These are phyloP conservation scores for human (Homo sapiens) DNA, from an alignment of 2,113 vertebrate genomes.

Conservation along the genomic window DNA sequence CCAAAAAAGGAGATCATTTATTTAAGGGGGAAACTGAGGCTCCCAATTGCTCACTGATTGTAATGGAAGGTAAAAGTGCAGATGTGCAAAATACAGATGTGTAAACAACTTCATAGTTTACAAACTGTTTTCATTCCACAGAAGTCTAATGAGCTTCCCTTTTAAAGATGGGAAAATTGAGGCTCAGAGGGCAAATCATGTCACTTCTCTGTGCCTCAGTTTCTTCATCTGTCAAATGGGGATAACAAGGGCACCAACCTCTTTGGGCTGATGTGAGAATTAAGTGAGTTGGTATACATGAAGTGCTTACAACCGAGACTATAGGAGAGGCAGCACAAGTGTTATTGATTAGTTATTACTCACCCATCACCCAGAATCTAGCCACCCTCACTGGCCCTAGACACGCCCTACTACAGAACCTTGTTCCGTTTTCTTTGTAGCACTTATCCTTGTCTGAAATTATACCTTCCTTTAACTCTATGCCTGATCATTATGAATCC, in stretches of 20 bases:
- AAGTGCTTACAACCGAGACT: accelerated
- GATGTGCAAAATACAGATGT: no score
- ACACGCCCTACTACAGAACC: accelerated
- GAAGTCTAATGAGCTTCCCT: no score
- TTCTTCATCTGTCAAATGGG: not conserved
- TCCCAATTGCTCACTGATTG: not conserved
- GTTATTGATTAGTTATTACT: not conserved
- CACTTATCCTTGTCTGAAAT: not conserved
- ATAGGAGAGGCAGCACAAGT: not conserved
- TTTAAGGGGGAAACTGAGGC: not conserved
- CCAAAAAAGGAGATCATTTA: not conserved
- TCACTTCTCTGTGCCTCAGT: not conserved
- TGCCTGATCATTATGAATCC: not conserved
- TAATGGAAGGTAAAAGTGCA: not conserved
- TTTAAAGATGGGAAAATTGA: not conserved
- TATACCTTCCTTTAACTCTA: accelerated
- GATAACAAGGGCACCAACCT: no score
- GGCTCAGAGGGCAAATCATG: not conserved
- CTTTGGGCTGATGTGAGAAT: not conserved
- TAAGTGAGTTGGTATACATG: not conserved
- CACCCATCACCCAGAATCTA: not conserved
- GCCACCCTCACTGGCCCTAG: not conserved
- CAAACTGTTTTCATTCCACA: not conserved
- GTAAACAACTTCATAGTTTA: not conserved
- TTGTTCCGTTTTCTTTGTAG: accelerated